These are phyloP conservation scores for Lymantria monacha DNA, from an alignment of 2,888 invertebrate species.

Conservation along the genomic window DNA sequence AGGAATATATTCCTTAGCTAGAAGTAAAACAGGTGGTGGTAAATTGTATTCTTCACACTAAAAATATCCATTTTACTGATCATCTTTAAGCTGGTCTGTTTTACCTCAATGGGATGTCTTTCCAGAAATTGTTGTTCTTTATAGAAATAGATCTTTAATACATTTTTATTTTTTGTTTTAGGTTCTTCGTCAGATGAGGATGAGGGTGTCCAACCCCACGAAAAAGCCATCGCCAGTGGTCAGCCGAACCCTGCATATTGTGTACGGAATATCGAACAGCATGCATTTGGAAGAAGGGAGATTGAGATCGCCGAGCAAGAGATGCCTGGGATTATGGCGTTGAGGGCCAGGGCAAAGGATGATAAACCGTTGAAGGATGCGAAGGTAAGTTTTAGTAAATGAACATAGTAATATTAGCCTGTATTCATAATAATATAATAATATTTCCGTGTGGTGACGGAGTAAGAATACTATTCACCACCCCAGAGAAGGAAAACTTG, in stretches of 20 bases:
- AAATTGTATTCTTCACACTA: too few species aligned
- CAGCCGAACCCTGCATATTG: conserved; percentile 95
- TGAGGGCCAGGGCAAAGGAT: conserved; percentile 94
- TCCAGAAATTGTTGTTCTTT: too few species aligned
- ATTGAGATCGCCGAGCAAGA: conserved; percentile 99
- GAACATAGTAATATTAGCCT: not conserved
- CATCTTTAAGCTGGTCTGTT: too few species aligned
- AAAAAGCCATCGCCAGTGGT: conserved; percentile 94
- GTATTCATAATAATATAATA: not conserved
- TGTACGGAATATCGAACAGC: conserved; percentile 95
- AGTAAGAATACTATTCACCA: too few species aligned
- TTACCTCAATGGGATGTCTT: too few species aligned
- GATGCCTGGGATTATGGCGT: conserved; percentile 98
- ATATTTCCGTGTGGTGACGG: too few species aligned
- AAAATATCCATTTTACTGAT: too few species aligned
- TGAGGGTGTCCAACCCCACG: conserved; percentile 91
- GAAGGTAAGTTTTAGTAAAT: conserved; percentile 76
- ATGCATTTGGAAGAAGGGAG: conserved; percentile 96
- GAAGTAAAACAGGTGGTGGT: too few species aligned
- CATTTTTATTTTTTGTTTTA: conserved; percentile 67
- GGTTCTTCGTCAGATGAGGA: conserved; percentile 97
- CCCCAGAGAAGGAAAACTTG: too few species aligned
- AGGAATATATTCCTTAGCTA: too few species aligned
- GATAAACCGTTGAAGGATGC: conserved; percentile 98
- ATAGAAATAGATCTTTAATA: too few species aligned